A percentile compares a stretch with the other conserved stretches of the same genome.
phyloP scores from a whole-genome alignment of 2,888 invertebrate genomes.

The Geotrupes spiniger region DNA sequence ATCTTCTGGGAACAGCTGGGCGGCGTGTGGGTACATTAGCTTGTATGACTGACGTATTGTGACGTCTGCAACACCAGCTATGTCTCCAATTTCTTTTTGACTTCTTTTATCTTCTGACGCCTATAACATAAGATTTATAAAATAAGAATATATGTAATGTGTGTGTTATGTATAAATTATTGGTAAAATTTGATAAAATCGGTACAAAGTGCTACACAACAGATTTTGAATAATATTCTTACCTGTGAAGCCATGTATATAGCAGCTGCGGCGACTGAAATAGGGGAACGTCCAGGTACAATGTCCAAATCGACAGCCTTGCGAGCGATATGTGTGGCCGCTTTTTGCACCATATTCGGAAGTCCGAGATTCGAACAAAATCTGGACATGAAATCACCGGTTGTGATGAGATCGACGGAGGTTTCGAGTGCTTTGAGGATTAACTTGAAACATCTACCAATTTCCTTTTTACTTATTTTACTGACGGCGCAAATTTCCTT shows the following conservation, averaged over 20 bases:
- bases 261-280: slow-evolving; percentile 98
- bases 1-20: slow-evolving; percentile 90
- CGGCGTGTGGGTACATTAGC: slow-evolving; percentile 92
- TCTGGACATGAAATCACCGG: slow-evolving; percentile 98
- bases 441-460: slow-evolving; percentile 95
- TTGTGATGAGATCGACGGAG: slow-evolving; percentile 83
- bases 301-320: slow-evolving; percentile 96
- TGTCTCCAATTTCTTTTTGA: slow-evolving; percentile 97
- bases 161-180: background rate
- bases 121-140: slow-evolving; percentile 49
- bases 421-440: slow-evolving; percentile 96
- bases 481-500: slow-evolving; percentile 99
- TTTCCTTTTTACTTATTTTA: slow-evolving; percentile 98
- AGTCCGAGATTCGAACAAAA: slow-evolving; percentile 96
- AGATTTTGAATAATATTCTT: no score
- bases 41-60: slow-evolving; percentile 97
- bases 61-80: slow-evolving; percentile 97
- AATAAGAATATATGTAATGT: slow-evolving; percentile 5
- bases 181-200: background rate
- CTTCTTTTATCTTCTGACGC: slow-evolving; percentile 91
- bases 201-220: background rate
- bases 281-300: slow-evolving; percentile 96
- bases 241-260: slow-evolving; percentile 98
- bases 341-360: slow-evolving; percentile 85
- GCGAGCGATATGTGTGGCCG: slow-evolving; percentile 94